These are phyloP conservation scores for Syrphus vitripennis DNA, from an alignment of 2,888 invertebrate species.

Conservation along the genomic window DNA sequence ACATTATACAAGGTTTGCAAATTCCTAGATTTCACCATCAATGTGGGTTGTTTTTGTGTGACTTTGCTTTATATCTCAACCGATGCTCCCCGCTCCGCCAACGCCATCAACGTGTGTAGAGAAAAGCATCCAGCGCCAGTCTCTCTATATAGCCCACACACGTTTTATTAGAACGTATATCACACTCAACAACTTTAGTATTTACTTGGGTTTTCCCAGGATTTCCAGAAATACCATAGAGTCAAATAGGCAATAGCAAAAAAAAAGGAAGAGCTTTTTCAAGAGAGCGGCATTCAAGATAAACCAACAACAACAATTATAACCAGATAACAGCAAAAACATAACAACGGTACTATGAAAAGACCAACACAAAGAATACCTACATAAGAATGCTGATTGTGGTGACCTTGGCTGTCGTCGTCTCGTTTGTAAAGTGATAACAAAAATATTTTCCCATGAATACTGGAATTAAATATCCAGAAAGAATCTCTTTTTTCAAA, in stretches of 20 bases:
- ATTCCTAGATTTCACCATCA: conserved; percentile 44
- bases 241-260: background rate
- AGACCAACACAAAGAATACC: conserved; percentile 33
- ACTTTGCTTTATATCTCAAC: background rate
- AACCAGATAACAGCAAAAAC: background rate
- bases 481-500: background rate
- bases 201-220: conserved; percentile 58
- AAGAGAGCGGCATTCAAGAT: conserved; percentile 28
- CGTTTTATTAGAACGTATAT: conserved; percentile 37
- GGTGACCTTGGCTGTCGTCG: conserved; percentile 61
- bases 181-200: conserved; percentile 31
- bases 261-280: conserved; percentile 26
- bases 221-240: conserved; percentile 14
- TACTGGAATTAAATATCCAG: conserved; percentile 5
- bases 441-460: conserved; percentile 33
- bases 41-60: conserved; percentile 28
- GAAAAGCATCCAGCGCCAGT: too few relatives aligned
- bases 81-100: background rate
- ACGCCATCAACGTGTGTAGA: background rate
- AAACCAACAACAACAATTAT: conserved; percentile 7
- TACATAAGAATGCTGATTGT: conserved; percentile 52
- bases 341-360: background rate
- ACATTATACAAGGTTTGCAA: conserved; percentile 39
- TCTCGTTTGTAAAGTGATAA: conserved; percentile 63
- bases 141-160: background rate